Conservation (phyloP, 2,797 vertebrate genomes). For the Miichthys miiuy region DNA sequence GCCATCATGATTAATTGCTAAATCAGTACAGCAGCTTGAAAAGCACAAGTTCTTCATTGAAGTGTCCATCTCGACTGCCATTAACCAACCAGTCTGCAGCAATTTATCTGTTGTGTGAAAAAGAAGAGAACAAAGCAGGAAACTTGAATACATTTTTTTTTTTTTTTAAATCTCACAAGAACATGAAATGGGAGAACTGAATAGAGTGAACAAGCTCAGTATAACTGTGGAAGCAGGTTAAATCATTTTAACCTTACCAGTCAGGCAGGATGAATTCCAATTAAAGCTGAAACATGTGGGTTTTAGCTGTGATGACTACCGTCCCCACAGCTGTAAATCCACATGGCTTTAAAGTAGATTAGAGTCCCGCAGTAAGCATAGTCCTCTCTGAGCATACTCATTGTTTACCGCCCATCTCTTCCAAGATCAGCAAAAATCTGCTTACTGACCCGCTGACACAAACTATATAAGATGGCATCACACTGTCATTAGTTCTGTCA, state of each 20-base stretch:
- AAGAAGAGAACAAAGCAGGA: conserved; percentile 22
- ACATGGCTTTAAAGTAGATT: conserved; percentile 76
- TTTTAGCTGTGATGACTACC: conserved; percentile 42
- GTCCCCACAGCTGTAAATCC: conserved; percentile 68
- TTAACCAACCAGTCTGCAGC: conserved; percentile 1
- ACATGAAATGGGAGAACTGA: conserved; percentile 17
- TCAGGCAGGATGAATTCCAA: conserved; percentile 56
- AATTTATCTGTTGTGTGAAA: conserved; percentile 19
- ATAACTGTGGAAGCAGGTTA: conserved; percentile 42
- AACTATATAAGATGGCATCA: conserved; percentile 9
- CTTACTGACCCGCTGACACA: conserved; percentile 43
- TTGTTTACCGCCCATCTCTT: conserved; percentile 59
- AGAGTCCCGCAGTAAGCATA: conserved; percentile 65
- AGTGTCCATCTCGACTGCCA: not conserved
- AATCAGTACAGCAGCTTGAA: conserved; percentile 17
- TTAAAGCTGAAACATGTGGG: conserved; percentile 65
- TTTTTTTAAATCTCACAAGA: not conserved
- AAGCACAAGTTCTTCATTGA: conserved; percentile 6
- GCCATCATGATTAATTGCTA: conserved; percentile 38
- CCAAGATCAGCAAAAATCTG: conserved; percentile 59
- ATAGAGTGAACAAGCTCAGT: conserved; percentile 8
- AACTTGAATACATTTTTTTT: conserved; percentile 1
- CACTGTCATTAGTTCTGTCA: too few relatives aligned
- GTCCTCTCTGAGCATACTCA: conserved; percentile 55
- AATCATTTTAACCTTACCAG: conserved; percentile 52